Evolutionary conservation across 1,140 invertebrate species (phyloP), one percentile per base, ranked within the genome.

Genomic region (Apolygus lucorum): DNA sequence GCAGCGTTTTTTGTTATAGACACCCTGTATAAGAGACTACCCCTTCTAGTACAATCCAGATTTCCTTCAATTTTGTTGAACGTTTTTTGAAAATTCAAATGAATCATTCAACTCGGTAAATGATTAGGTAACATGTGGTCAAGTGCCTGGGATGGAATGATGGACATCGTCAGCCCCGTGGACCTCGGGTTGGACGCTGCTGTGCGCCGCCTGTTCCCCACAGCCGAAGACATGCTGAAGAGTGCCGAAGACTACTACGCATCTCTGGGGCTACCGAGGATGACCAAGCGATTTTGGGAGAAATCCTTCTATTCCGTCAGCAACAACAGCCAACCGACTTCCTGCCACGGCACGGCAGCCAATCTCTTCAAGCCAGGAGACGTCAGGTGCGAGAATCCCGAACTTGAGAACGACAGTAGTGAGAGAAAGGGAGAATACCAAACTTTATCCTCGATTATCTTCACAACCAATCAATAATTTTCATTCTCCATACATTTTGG

Each of bases 351-450:
- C 21, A 82, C 86, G 0, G 88, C 89, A 2, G 86, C 84, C 22
- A 86, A 91, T 76, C 86, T 91, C 84, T 90, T 82, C 75, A 79
- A 52, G 81, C 72, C 73, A 78, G 24, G 83, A 72, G 88, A 91
- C 77, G 88, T 83, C 74, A 83, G 88, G 87, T 88, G 75, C n/a
- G n/a, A n/a, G n/a, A n/a, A n/a, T n/a, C n/a, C n/a, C n/a, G n/a
- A n/a, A n/a, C n/a, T n/a, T n/a, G n/a, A n/a, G n/a, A n/a, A n/a
- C n/a, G n/a, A n/a, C n/a, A n/a, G n/a, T n/a, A n/a, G n/a, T n/a
- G n/a, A n/a, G n/a, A n/a, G n/a, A n/a, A n/a, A n/a, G n/a, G n/a
- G n/a, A n/a, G n/a, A n/a, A n/a, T n/a, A n/a, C n/a, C n/a, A n/a
- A n/a, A n/a, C n/a, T n/a, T n/a, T n/a, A n/a, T n/a, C n/a, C n/a